Evolutionary conservation across 1,140 invertebrate genomes (phyloP), one percentile per base, ranked within the genome.

Genomic region (Trigoniulus corallinus): DNA sequence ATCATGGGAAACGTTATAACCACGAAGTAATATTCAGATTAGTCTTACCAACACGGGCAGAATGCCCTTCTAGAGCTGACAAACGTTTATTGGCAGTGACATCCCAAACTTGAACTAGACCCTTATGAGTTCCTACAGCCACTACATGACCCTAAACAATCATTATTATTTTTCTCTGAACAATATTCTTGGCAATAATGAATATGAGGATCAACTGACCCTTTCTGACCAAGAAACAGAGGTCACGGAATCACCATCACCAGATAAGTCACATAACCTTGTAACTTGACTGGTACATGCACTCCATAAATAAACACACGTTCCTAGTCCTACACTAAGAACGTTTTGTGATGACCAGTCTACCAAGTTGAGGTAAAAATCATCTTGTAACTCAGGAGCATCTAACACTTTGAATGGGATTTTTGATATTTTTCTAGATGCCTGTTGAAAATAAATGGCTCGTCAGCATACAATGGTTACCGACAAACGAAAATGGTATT

Each of bases 301-400:
- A 59, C 91, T 97, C 96, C 96, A 99, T 39, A 99, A 67, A 70
- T 99, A 99, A 1, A 99, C 96, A 67, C 93, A 97, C 55, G 88
- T 92, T 10, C 92, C 93, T 0, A 99, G 70, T 0, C 95, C 96
- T n/a, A 99, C 96, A 65, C 91, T 94, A 21, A 99, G 76, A 3
- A 98, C 91, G 71, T 99, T 98, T 66, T 95, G 91, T 3, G 89
- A 91, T 1, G 93, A 98, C 96, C 96, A 99, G 68, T 99, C 96
- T 3, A 99, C 95, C 51, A 99, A 72, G 69, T 98, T 99, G 24
- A 98, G 68, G 67, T 98, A 98, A 69, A 99, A 99, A 68, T 98
- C 96, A 67, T 99, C 95, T 69, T 98, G 94, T 23, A 99, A 68
- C 67, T 98, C 95, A 0, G 96, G 96, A 0, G 96, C 96, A 68